Conservation (phyloP, 1,140 invertebrate species). For the Neodiprion lecontei region DNA sequence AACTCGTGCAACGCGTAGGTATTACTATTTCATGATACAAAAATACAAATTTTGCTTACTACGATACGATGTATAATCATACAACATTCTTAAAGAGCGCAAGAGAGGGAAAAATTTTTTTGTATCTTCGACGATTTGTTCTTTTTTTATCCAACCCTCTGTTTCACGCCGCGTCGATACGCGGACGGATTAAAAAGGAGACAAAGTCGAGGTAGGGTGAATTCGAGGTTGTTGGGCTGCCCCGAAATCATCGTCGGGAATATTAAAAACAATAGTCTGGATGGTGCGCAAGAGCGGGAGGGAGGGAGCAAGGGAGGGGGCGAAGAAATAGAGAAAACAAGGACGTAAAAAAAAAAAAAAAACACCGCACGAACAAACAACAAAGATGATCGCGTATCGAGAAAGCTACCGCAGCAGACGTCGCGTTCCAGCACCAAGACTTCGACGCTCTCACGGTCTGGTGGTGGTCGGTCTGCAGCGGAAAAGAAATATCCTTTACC, state of each 20-base stretch:
- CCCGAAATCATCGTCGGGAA: constrained; percentile 29
- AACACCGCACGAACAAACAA: constrained; percentile 11
- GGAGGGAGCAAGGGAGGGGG: constrained; percentile 22
- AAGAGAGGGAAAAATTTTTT: too few species aligned
- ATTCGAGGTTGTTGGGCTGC: constrained; percentile 20
- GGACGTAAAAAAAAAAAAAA: constrained; percentile 32
- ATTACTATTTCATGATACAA: too few species aligned
- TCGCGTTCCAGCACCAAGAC: neutral
- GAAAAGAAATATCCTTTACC: neutral
- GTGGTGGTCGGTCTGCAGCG: neutral
- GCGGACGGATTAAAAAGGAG: constrained; percentile 17
- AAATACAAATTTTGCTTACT: too few species aligned
- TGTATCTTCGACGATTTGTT: neutral
- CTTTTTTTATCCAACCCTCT: neutral
- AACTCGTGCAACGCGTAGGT: too few species aligned
- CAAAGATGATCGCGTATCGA: neutral
- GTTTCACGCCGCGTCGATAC: constrained; percentile 5
- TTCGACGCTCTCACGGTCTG: neutral
- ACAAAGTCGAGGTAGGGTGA: constrained; percentile 17
- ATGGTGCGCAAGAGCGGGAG: constrained; percentile 26
- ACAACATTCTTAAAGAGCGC: too few species aligned
- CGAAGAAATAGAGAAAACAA: constrained; percentile 29
- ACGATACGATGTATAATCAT: too few species aligned
- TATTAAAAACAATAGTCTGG: constrained; percentile 45
- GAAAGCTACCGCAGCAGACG: neutral